A percentile compares a stretch with the other conserved stretches of the same genome.
Conservation (phyloP, 2,797 vertebrate species). For the Cephalopachus bancanus region DNA sequence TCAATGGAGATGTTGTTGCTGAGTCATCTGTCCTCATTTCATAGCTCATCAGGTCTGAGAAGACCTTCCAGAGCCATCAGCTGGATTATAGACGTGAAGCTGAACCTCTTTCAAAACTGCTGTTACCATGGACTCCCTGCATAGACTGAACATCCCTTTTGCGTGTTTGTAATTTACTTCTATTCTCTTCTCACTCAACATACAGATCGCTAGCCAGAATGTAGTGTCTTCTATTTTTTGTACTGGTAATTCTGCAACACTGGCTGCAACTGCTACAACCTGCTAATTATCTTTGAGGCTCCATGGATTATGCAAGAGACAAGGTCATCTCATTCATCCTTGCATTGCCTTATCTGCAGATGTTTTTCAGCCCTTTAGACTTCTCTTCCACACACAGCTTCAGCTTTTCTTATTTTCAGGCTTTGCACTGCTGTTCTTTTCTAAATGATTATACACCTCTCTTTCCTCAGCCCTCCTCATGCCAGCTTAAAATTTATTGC, state of each 20-base stretch:
- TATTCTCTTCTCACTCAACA: neutral
- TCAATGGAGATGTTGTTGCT: constrained; percentile 1
- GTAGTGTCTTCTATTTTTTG: neutral
- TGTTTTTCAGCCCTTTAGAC: neutral
- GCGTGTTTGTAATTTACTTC: neutral
- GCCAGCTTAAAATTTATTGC: neutral
- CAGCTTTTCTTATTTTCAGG: neutral
- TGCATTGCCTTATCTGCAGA: neutral
- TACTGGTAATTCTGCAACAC: neutral
- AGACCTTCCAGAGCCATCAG: constrained; percentile 35
- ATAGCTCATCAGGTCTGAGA: neutral
- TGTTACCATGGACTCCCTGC: neutral
- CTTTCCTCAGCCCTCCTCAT: neutral
- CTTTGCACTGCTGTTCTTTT: neutral
- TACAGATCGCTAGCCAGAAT: neutral
- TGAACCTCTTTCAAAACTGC: constrained; percentile 47
- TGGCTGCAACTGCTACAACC: neutral
- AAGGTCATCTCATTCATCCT: neutral
- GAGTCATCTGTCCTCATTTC: constrained; percentile 53
- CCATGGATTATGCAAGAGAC: rapidly evolving
- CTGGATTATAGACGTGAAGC: constrained; percentile 27
- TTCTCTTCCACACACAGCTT: neutral
- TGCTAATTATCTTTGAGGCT: neutral
- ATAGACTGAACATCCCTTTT: neutral
- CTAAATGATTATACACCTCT: neutral